Base-by-base conservation (phyloP, 1,140 invertebrate species). In the Physella acuta region DNA sequence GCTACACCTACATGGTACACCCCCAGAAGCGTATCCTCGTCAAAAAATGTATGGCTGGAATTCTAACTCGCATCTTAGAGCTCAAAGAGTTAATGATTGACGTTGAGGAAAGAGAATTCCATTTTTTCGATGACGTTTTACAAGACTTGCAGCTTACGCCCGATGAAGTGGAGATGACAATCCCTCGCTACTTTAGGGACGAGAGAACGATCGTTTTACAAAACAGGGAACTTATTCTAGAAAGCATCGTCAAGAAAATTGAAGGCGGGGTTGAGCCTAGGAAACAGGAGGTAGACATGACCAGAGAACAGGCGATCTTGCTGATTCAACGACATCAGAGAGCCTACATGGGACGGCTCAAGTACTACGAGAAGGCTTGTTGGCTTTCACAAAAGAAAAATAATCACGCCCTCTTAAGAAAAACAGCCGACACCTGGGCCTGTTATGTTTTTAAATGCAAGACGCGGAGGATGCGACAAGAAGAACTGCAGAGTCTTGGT, bases 241-340 rank as follows among this genome's bases (percentile, higher is more conserved):
- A 33, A 14, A 37, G 26, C 16, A 53, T 64, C 37, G 30, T 64
- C 26, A 2, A 34, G 2, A 64, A 36, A 33, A 2, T 52, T 2
- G 60, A 30, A 31, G n/a, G 30, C 11, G 26, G 39, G 39, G 39
- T 8, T 30, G 11, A 11, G 3, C 8, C 8, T 8, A 44, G 30
- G 30, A 39, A 14, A 24, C 4, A 16, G 8, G 33, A 16, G 24
- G 17, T 60, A 60, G 14, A 16, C 33, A 60, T 34, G 58, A 60
- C 8, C 28, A 36, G 17, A 36, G 33, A 36, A 17, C 28, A 63
- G 26, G 37, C 60, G 8, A 28, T 44, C 4, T 36, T 63, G 3
- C 37, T 63, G 3, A 67, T 67, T 30, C 64, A 67, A 39, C 30
- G 64, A 39, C 44, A 67, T 26, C 64, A 67, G 5, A 37, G 64